Conservation (phyloP, 2,113 vertebrate genomes). For the Xerus inauris region DNA sequence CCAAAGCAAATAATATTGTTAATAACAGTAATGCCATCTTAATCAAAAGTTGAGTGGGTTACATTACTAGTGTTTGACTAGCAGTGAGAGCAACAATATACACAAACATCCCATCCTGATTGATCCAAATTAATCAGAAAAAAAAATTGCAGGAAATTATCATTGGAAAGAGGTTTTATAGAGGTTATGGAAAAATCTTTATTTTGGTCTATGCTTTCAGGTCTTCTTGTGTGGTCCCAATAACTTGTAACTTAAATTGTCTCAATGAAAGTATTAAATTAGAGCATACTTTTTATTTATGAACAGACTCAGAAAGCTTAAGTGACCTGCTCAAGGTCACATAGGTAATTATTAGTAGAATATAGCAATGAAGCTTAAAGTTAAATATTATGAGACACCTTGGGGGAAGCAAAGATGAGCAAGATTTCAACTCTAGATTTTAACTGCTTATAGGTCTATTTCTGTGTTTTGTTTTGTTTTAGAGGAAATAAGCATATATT, state of each 20-base stretch:
- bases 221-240: background rate
- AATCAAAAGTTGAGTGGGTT: background rate
- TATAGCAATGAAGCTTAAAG: background rate
- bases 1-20: background rate
- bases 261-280: slow-evolving; percentile 29
- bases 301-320: background rate
- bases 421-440: background rate
- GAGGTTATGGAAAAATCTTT: slow-evolving; percentile 29
- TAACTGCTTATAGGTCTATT: background rate
- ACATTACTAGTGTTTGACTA: background rate
- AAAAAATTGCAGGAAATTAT: background rate
- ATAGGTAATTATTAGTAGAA: background rate
- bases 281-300: slow-evolving; percentile 50
- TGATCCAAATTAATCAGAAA: slow-evolving; percentile 1
- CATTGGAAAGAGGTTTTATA: slow-evolving; percentile 5
- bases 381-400: background rate
- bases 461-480: background rate
- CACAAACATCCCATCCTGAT: background rate
- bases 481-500: background rate
- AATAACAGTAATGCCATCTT: background rate
- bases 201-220: slow-evolving; percentile 17
- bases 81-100: background rate
- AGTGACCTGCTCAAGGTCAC: slow-evolving; percentile 9
- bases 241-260: slow-evolving; percentile 42
- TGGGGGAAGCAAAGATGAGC: background rate